phyloP scores from a whole-genome alignment of 2,888 invertebrate genomes.

The Atrina japonica region DNA sequence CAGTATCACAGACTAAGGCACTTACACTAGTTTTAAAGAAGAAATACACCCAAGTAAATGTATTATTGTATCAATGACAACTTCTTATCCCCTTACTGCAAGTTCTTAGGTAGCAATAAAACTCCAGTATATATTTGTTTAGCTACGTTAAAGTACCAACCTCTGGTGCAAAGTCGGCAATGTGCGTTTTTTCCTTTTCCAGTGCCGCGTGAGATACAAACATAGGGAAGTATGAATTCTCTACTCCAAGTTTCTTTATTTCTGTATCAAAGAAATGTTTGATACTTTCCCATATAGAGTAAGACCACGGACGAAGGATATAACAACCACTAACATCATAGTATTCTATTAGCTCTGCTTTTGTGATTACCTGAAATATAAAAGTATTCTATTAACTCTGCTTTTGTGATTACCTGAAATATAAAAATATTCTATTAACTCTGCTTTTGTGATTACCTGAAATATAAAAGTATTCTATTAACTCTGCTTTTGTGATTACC shows the following conservation, averaged over 20 bases:
- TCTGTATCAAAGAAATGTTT: slow-evolving; percentile 91
- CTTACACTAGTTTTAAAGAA: too few species aligned
- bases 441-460: too few species aligned
- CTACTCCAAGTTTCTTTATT: slow-evolving; percentile 95
- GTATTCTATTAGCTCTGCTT: slow-evolving; percentile 99
- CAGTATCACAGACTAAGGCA: too few species aligned
- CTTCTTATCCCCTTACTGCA: too few species aligned
- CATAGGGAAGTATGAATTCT: slow-evolving; percentile 99
- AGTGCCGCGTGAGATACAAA: slow-evolving; percentile 95
- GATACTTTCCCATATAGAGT: slow-evolving; percentile 96
- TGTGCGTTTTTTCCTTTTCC: slow-evolving; percentile 97
- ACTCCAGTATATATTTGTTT: too few species aligned
- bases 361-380: slow-evolving; percentile 85
- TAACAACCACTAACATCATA: slow-evolving; percentile 99
- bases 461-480: too few species aligned
- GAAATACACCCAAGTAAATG: too few species aligned
- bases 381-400: slow-evolving; percentile 89
- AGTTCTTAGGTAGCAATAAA: too few species aligned
- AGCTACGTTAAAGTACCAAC: slow-evolving; percentile 81
- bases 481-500: too few species aligned
- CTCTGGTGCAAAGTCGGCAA: slow-evolving; percentile 99
- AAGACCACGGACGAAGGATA: slow-evolving; percentile 98
- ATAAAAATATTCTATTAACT: neutral
- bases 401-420: slow-evolving; percentile 87
- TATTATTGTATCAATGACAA: too few species aligned